These are phyloP conservation scores for Amphiura filiformis DNA, from an alignment of 35 echinoderm and acorn worm genomes.

Conservation along the genomic window DNA sequence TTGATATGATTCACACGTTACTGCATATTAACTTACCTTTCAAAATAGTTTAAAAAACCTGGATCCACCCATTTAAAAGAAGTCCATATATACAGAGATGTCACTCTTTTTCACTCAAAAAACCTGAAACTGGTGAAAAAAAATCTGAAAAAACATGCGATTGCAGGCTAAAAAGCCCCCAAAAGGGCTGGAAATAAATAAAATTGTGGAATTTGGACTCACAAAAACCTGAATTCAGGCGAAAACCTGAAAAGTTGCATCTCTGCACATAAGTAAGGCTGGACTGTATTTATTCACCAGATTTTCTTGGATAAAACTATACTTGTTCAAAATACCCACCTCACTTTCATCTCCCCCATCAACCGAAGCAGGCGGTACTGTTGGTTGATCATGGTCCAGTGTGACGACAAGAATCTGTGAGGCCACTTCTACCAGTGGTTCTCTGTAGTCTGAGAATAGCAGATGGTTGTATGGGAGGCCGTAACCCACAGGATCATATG, in stretches of 20 bases:
- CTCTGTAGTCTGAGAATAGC: slow-evolving; percentile 79
- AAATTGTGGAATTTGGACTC: not conserved
- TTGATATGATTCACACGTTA: too few relatives aligned
- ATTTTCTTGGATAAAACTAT: too few relatives aligned
- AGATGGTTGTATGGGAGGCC: slow-evolving; percentile 94
- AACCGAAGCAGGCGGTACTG: slow-evolving; percentile 43
- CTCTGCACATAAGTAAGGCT: too few relatives aligned
- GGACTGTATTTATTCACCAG: too few relatives aligned
- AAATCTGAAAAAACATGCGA: not conserved
- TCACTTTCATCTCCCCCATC: slow-evolving; percentile 46
- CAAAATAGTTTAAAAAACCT: too few relatives aligned
- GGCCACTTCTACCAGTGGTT: slow-evolving; percentile 92
- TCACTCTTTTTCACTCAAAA: too few relatives aligned
- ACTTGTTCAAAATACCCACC: not conserved
- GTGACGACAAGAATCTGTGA: slow-evolving; percentile 94
- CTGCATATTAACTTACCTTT: too few relatives aligned
- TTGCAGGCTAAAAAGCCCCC: not conserved
- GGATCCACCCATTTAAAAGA: too few relatives aligned
- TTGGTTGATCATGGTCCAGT: slow-evolving; percentile 74
- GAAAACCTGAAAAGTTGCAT: too few relatives aligned
- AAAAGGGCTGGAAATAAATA: not conserved
- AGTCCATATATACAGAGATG: too few relatives aligned
- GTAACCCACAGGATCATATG: slow-evolving; percentile 91
- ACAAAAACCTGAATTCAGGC: too few relatives aligned
- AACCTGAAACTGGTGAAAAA: not conserved